Base-by-base conservation (phyloP, 30 jellyfish, hydroid and myxozoan genomes). In the Calvadosia cruxmelitensis region DNA sequence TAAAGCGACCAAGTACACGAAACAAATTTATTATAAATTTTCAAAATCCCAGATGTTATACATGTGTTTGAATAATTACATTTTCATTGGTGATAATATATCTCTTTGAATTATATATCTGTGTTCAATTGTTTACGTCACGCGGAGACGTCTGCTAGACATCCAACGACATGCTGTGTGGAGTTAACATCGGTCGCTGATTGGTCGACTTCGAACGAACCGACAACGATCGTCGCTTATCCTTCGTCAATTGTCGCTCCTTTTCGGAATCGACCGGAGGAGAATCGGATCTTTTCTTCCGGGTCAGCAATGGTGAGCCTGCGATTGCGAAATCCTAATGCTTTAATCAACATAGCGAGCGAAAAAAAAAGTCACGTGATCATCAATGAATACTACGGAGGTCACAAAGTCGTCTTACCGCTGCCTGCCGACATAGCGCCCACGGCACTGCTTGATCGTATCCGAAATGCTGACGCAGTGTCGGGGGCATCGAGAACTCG, bases 391-490 rank as follows among this genome's bases (percentile, higher is more conserved):
- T n/a, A n/a, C n/a, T n/a, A n/a, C n/a, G n/a, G n/a, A n/a, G n/a
- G n/a, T 42, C 57, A 42, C 10, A 5, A 5, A 42, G 10, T 42
- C 57, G 20, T 5, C 57, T 42, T 42, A 42, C 57, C 57, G 20
- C 15, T 5, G 10, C 57, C 57, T 20, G 57, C 10, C 20, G 57
- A 42, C 57, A 42, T 42, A 5, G 57, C 57, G 20, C 57, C 81
- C 25, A 69, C 79, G n/a, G 92, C 82, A 76, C 96, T 86, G 49
- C 87, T 71, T n/a, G 92, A 71, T 34, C 96, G 92, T 67, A 31
- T 71, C 28, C 96, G 86, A 34, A 72, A 87, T 5, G 77, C 23
- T 24, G 57, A 66, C 57, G 57, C 10, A n/a, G n/a, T n/a, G 25
- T 80, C 96, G 2, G 75, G 34, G 30, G 92, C 34, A n/a, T 86